Evolutionary conservation across 2,888 invertebrate genomes (phyloP), one percentile per base, ranked within the genome.

Genomic region (Synergus gifuensis): DNA sequence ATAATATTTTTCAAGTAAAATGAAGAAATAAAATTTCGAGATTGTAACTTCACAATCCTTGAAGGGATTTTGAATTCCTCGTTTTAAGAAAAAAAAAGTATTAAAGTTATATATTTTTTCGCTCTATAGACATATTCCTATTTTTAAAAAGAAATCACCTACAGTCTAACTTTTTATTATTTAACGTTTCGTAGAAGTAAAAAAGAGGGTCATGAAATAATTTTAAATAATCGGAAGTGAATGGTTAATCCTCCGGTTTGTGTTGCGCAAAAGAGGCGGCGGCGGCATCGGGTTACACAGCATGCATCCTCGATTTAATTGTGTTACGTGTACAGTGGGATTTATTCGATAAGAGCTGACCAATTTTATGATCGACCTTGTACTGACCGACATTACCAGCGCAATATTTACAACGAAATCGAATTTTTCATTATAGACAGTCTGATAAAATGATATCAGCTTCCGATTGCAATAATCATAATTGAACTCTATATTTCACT

Each of bases 141-240:
- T 3, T 28, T 28, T 28, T 2, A 3, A 28, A 28, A 28, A 28
- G 28, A 28, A 28, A 0, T 3, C 3, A 28, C 3, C 28, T 28
- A 28, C 28, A 28, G 12, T 67, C 1, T 12, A 67, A 4, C 12
- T 67, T 42, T 64, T 36, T 22, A 76, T 76, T 64, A 76, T 76
- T 64, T 67, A 78, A 54, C 18, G 44, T 77, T 28, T 18, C 16
- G 46, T 46, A 64, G 63, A 46, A 64, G 28, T 44, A 63, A 42
- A 58, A 76, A 66, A 60, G 82, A 67, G 79, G 78, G 80, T 16
- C 79, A 77, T 76, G 76, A 78, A 77, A 63, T 82, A 73, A 81
- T 82, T 82, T 85, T 81, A 79, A 85, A 81, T 83, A 82, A 82
- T 87, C 87, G 88, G 88, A 88, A 88, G 87, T 87, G 81, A 82